Conservation (phyloP, 2,113 vertebrate genomes). For the Centropus bengalensis region DNA sequence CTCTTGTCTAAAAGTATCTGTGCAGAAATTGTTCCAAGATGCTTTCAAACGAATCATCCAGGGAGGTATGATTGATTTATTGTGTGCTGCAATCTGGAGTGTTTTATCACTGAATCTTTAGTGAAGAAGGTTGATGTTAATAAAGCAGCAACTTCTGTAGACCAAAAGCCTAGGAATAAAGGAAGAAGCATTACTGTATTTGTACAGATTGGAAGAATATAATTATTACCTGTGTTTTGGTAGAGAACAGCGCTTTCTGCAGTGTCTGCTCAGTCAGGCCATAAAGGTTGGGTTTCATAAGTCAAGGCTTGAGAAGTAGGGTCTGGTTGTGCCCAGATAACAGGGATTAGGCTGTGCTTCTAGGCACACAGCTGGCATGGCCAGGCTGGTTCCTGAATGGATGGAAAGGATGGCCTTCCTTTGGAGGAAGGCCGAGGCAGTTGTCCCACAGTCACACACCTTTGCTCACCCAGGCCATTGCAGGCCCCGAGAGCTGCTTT, state of each 20-base stretch:
- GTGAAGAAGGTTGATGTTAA: not conserved
- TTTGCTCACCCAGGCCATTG: not conserved
- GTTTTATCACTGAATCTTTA: constrained; percentile 49
- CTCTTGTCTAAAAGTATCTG: constrained; percentile 28
- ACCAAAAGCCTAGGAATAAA: not conserved
- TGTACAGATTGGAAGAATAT: not conserved
- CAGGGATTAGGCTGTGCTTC: not conserved
- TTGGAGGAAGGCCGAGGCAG: not conserved
- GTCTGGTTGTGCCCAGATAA: not conserved
- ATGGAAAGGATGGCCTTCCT: no score
- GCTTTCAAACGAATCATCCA: not conserved
- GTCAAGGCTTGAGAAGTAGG: no score
- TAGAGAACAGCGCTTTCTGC: not conserved
- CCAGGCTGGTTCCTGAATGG: not conserved
- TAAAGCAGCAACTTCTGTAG: not conserved
- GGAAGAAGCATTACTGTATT: not conserved
- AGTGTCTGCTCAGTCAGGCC: not conserved
- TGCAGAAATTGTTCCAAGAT: constrained; percentile 34
- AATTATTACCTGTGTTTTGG: not conserved
- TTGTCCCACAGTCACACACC: not conserved
- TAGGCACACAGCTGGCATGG: rapidly evolving
- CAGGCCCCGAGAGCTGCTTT: not conserved
- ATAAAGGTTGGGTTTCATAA: not conserved
- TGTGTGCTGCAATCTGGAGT: constrained; percentile 28
- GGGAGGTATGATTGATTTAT: constrained; percentile 32